Conservation (phyloP, 1,140 invertebrate species). For the Cepaea nemoralis region DNA sequence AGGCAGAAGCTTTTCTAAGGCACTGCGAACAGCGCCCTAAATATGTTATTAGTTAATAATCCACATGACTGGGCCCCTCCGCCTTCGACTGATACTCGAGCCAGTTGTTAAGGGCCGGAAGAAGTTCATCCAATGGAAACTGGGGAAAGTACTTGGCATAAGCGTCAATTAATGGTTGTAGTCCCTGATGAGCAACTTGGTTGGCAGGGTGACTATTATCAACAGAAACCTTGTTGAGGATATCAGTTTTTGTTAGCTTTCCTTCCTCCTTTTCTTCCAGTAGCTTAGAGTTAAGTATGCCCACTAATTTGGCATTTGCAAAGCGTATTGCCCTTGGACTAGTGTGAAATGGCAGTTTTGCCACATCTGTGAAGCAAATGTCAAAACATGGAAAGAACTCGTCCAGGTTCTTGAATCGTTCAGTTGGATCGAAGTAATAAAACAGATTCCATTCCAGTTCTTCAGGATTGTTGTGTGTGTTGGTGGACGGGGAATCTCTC, state of each 20-base stretch:
- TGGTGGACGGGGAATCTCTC: too few relatives aligned
- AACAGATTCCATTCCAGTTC: neutral
- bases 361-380: neutral
- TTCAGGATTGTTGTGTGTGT: neutral
- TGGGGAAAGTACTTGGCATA: conserved; percentile 18
- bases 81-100: neutral
- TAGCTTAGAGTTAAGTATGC: neutral
- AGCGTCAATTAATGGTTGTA: neutral
- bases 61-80: neutral
- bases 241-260: neutral
- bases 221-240: neutral
- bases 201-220: too few relatives aligned
- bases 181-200: neutral
- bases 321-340: neutral
- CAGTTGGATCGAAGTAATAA: neutral
- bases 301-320: neutral
- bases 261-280: neutral
- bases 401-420: neutral
- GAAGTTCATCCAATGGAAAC: neutral
- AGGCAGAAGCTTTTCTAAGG: too few relatives aligned
- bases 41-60: too few relatives aligned
- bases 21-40: too few relatives aligned
- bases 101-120: neutral
- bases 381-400: conserved; percentile 7
- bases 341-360: neutral